Conservation (phyloP, 2,888 invertebrate species). For the Drosophila crucigera region DNA sequence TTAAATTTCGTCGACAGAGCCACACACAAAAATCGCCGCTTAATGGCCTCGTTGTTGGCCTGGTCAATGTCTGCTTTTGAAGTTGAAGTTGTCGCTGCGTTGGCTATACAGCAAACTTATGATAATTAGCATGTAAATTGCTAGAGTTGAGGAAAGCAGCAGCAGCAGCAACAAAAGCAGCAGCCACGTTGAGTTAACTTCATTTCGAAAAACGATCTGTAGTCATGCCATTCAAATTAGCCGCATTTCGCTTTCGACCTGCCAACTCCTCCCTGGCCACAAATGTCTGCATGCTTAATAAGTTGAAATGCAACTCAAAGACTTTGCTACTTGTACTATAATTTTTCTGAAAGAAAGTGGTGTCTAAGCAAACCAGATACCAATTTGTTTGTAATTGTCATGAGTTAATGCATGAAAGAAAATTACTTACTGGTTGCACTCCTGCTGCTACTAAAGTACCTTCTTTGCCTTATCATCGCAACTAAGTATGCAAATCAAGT, state of each 20-base stretch:
- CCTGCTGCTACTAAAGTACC: conserved; percentile 1
- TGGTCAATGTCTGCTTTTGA: conserved; percentile 44
- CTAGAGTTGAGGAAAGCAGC: conserved; percentile 61
- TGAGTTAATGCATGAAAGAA: conserved; percentile 20
- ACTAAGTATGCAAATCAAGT: conserved; percentile 54
- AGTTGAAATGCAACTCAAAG: conserved; percentile 44
- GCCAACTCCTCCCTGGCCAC: conserved; percentile 46
- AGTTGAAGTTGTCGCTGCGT: conserved; percentile 43
- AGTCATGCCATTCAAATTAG: conserved; percentile 56
- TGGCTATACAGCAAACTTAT: conserved; percentile 61
- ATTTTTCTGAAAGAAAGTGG: not conserved
- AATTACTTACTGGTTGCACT: conserved; percentile 14
- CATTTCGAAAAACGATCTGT: conserved; percentile 52
- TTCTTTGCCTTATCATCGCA: conserved; percentile 47
- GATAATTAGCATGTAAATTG: conserved; percentile 79
- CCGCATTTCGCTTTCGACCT: conserved; percentile 58
- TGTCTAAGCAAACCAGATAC: conserved; percentile 39
- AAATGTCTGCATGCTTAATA: conserved; percentile 38
- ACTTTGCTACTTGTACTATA: conserved; percentile 29
- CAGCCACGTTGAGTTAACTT: conserved; percentile 38
- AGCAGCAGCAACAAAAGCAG: conserved; percentile 22
- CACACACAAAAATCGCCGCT: conserved; percentile 54
- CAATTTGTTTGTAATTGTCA: conserved; percentile 20
- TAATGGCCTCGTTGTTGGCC: conserved; percentile 46
- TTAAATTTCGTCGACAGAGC: conserved; percentile 72